Evolutionary conservation across 2,113 vertebrate genomes (phyloP).

Genomic region (Dendrocopos noguchii): DNA sequence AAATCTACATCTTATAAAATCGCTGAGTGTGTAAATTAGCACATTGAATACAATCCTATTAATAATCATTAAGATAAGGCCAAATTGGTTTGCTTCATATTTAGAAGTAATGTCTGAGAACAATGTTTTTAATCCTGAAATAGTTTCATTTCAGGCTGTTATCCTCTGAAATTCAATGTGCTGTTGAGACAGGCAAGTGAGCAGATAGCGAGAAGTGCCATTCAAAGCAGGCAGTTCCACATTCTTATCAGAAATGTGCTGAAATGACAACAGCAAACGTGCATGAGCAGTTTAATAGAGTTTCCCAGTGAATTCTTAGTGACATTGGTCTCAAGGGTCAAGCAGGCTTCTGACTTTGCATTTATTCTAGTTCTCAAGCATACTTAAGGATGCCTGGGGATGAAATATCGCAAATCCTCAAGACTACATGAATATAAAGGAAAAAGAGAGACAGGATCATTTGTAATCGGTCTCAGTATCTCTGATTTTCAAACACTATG

Average conservation of each 20-base stretch:
- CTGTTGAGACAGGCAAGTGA: neutral
- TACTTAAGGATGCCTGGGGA: conserved; percentile 31
- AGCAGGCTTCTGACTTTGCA: neutral
- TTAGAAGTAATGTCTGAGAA: conserved; percentile 16
- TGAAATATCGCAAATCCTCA: conserved; percentile 32
- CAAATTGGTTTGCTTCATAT: neutral
- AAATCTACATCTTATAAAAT: neutral
- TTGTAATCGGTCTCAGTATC: conserved; percentile 44
- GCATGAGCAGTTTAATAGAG: conserved; percentile 46
- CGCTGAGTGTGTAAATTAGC: neutral
- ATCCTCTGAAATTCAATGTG: conserved; percentile 20
- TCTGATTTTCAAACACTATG: conserved; percentile 46
- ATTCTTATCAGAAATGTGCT: conserved; percentile 42
- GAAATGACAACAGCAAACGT: conserved; percentile 37
- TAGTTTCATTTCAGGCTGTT: conserved; percentile 42
- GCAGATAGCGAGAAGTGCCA: neutral
- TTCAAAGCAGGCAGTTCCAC: conserved; percentile 4
- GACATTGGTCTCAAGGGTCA: conserved; percentile 59
- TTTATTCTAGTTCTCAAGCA: conserved; percentile 44
- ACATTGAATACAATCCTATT: neutral
- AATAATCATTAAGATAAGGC: neutral
- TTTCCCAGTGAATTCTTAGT: conserved; percentile 26
- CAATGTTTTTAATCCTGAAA: neutral
- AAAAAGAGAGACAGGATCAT: neutral
- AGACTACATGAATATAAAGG: conserved; percentile 31